Conservation (phyloP, 1,140 invertebrate genomes). For the Proctacanthus coquilletti region DNA sequence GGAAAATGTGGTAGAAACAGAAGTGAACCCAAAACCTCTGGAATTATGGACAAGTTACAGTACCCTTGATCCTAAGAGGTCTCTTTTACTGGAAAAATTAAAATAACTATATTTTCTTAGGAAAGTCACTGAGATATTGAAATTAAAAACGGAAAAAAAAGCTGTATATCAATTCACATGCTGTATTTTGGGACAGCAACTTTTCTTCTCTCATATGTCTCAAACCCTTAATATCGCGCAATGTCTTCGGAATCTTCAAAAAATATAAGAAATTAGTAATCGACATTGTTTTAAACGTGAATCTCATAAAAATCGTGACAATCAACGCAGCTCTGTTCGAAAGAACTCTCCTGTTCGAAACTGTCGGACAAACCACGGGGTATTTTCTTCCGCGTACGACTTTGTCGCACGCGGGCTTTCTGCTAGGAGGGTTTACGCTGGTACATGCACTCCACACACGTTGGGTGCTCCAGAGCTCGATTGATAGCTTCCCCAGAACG, state of each 20-base stretch:
- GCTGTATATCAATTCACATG: too few species aligned
- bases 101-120: neutral
- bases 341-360: slow-evolving; percentile 11
- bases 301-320: slow-evolving; percentile 30
- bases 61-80: neutral
- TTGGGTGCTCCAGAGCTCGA: slow-evolving; percentile 43
- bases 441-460: slow-evolving; percentile 48
- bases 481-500: slow-evolving; percentile 29
- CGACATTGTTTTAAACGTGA: slow-evolving; percentile 19
- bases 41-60: too few species aligned
- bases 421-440: slow-evolving; percentile 42
- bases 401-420: slow-evolving; percentile 34
- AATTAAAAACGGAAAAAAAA: neutral
- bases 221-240: neutral
- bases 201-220: neutral
- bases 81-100: too few species aligned
- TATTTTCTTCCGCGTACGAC: slow-evolving; percentile 30
- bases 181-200: too few species aligned
- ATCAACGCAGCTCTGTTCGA: slow-evolving; percentile 18
- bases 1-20: too few species aligned
- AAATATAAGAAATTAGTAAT: neutral
- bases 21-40: too few species aligned
- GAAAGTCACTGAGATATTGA: neutral
- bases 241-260: neutral
- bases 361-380: slow-evolving; percentile 12